phyloP scores from a whole-genome alignment of 2,113 vertebrate species.

The Argyrosomus japonicus region DNA sequence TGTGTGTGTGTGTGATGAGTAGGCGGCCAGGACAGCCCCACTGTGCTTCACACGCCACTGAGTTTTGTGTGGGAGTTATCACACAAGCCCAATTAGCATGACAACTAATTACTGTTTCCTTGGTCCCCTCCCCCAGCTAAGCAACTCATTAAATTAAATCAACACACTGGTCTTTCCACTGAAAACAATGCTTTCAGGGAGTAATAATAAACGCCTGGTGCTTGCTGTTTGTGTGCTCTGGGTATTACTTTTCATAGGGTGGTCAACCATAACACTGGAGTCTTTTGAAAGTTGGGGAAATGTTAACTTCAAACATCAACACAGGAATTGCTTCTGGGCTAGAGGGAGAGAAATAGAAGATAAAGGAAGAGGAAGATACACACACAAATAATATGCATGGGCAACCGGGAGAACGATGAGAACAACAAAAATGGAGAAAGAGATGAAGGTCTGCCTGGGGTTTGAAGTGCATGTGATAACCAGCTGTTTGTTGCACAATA shows the following conservation, averaged over 20 bases:
- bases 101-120: slow-evolving; percentile 76
- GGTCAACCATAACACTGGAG: slow-evolving; percentile 52
- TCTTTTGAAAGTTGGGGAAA: slow-evolving; percentile 48
- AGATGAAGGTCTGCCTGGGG: slow-evolving; percentile 7
- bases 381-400: not conserved
- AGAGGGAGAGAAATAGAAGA: not conserved
- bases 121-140: slow-evolving; percentile 47
- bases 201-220: slow-evolving; percentile 25
- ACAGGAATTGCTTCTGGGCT: slow-evolving; percentile 36
- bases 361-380: slow-evolving; percentile 18
- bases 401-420: not conserved
- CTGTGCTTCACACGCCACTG: slow-evolving; percentile 53
- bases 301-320: slow-evolving; percentile 50
- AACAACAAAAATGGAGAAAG: slow-evolving; percentile 23
- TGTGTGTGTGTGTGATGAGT: slow-evolving; percentile 20
- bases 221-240: slow-evolving; percentile 48
- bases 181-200: slow-evolving; percentile 67
- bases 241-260: slow-evolving; percentile 60
- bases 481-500: slow-evolving; percentile 24
- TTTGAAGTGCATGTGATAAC: slow-evolving; percentile 19
- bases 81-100: slow-evolving; percentile 77
- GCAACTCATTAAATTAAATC: slow-evolving; percentile 73
- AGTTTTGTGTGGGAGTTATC: slow-evolving; percentile 70
- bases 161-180: slow-evolving; percentile 57
- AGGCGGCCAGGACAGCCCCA: slow-evolving; percentile 41